Evolutionary conservation across 2,113 vertebrate species (phyloP).

Genomic region (Arenaria interpres): DNA sequence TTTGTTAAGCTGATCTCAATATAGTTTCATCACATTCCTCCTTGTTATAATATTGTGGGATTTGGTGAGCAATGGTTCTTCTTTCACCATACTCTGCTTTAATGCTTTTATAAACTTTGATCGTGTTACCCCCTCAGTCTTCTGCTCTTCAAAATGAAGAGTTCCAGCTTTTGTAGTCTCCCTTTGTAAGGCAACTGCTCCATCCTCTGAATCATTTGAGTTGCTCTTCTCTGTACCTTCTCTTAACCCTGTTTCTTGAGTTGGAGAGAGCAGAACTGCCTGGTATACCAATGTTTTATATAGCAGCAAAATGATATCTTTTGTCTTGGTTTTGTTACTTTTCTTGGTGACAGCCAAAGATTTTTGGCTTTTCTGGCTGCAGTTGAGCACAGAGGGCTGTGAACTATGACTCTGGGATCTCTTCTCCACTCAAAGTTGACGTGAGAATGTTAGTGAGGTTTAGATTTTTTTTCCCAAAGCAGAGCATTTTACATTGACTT

Average conservation of each 20-base stretch:
- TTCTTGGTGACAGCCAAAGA: not conserved
- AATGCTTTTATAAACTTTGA: not conserved
- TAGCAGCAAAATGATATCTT: not conserved
- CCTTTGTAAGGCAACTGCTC: not conserved
- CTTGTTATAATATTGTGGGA: not conserved
- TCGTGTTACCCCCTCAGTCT: not conserved
- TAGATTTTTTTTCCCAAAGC: not conserved
- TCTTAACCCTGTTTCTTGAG: not conserved
- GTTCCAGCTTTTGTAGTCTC: not conserved
- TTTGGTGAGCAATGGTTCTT: not conserved
- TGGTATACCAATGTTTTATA: not conserved
- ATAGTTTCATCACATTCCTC: not conserved
- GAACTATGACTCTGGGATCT: not conserved
- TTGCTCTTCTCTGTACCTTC: not conserved
- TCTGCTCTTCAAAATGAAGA: not conserved
- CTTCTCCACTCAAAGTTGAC: not conserved
- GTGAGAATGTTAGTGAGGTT: not conserved
- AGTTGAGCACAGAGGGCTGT: not conserved
- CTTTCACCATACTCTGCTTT: not conserved
- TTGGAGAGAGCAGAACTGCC: not conserved
- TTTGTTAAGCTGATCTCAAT: not conserved
- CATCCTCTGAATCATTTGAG: not conserved
- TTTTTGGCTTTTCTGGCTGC: not conserved
- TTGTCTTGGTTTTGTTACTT: not conserved
- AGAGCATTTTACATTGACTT: not conserved